Evolutionary conservation across 2,888 invertebrate species (phyloP).

Genomic region (Callimorpha dominula): DNA sequence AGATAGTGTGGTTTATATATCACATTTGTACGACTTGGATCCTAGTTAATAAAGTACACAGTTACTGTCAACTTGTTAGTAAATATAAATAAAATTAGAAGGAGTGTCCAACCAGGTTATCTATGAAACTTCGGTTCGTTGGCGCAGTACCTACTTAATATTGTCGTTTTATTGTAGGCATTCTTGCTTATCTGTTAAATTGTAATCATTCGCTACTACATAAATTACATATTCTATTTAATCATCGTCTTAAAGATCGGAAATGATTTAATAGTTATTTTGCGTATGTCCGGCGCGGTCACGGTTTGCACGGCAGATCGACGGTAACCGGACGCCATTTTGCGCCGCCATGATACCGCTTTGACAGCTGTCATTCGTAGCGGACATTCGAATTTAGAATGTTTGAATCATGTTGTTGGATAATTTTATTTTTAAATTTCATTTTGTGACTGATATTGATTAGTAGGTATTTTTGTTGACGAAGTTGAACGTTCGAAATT

Average conservation of each 20-base stretch:
- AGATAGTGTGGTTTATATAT: no score
- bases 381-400: slow-evolving; percentile 83
- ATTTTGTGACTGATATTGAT: slow-evolving; percentile 35
- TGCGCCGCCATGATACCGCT: slow-evolving; percentile 79
- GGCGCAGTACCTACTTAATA: not conserved
- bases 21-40: no score
- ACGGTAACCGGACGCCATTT: slow-evolving; percentile 85
- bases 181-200: not conserved
- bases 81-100: no score
- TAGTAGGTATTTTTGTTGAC: slow-evolving; percentile 1
- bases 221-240: slow-evolving; percentile 57
- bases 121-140: not conserved
- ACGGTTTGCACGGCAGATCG: slow-evolving; percentile 73
- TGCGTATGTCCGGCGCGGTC: slow-evolving; percentile 65
- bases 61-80: no score
- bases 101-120: no score
- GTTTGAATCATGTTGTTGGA: slow-evolving; percentile 69
- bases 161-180: not conserved
- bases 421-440: slow-evolving; percentile 47
- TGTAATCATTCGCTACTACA: not conserved
- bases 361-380: slow-evolving; percentile 84
- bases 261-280: slow-evolving; percentile 78
- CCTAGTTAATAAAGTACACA: no score
- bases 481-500: not conserved
- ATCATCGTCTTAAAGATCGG: slow-evolving; percentile 73